A percentile compares a stretch with the other conserved stretches of the same genome.
Evolutionary conservation across 2,113 vertebrate genomes (phyloP).

Genomic region (human): GRCh38 chr14:104780501-104781000

Average conservation of each 20-base stretch:
- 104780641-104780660: fast-evolving
- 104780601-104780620: fast-evolving
- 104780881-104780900: neutral
- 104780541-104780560: neutral
- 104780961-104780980: too few species aligned
- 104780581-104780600: neutral
- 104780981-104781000: neutral
- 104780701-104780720: fast-evolving
- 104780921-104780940: fast-evolving
- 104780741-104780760: fast-evolving
- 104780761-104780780: fast-evolving
- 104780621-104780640: neutral
- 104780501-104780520: fast-evolving
- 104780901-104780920: neutral
- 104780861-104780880: fast-evolving
- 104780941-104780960: neutral
- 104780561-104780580: neutral
- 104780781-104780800: fast-evolving
- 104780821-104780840: fast-evolving
- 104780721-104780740: fast-evolving
- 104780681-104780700: neutral
- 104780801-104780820: fast-evolving
- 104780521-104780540: neutral
- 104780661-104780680: neutral
- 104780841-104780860: fast-evolving